Conservation (phyloP, 2,797 vertebrate genomes). For the Betta splendens region DNA sequence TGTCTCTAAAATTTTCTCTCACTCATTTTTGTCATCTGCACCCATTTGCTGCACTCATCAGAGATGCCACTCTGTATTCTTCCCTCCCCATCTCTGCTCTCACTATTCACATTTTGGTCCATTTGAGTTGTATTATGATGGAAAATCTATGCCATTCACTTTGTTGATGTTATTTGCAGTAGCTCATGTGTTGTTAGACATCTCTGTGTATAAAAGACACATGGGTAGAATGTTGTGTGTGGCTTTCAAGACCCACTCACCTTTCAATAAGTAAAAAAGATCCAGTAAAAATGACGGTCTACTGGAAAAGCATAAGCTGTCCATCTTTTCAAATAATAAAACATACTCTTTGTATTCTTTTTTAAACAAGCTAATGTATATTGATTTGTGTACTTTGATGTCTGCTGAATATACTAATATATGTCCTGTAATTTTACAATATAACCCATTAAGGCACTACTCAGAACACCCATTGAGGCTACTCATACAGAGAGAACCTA, state of each 20-base stretch:
- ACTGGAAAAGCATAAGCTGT: slow-evolving; percentile 55
- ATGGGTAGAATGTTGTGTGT: slow-evolving; percentile 25
- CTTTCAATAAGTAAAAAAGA: slow-evolving; percentile 69
- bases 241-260: slow-evolving; percentile 52
- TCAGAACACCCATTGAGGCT: slow-evolving; percentile 11
- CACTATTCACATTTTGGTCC: slow-evolving; percentile 60
- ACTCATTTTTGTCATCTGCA: slow-evolving; percentile 58
- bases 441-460: slow-evolving; percentile 8
- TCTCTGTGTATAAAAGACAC: slow-evolving; percentile 35
- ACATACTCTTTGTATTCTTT: slow-evolving; percentile 70
- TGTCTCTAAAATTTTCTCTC: slow-evolving; percentile 36
- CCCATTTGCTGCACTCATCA: slow-evolving; percentile 63
- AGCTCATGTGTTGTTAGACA: slow-evolving; percentile 42
- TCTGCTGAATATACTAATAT: slow-evolving; percentile 30
- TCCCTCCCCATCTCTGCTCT: slow-evolving; percentile 35
- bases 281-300: slow-evolving; percentile 65
- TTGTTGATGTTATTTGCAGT: slow-evolving; percentile 58
- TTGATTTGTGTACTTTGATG: slow-evolving; percentile 79
- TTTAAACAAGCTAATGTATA: slow-evolving; percentile 87
- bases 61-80: slow-evolving; percentile 14
- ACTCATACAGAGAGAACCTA: neutral
- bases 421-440: slow-evolving; percentile 33
- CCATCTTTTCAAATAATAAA: slow-evolving; percentile 77
- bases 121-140: slow-evolving; percentile 48
- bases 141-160: slow-evolving; percentile 66